Conservation (phyloP, 1,140 invertebrate genomes). For the Oedothorax gibbosus region DNA sequence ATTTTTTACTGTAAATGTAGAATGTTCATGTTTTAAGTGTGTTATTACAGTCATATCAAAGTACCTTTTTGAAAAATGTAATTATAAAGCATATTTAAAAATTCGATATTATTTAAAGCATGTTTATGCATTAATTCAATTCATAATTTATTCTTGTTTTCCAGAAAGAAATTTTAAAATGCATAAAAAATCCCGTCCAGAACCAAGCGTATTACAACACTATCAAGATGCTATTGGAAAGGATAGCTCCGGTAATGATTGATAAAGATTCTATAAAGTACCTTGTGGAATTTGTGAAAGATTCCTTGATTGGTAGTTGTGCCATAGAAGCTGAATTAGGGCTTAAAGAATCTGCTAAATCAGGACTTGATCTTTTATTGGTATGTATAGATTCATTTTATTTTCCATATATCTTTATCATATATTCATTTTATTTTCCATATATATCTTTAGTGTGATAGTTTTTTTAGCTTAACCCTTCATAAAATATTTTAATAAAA, state of each 20-base stretch:
- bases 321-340: slow-evolving; percentile 59
- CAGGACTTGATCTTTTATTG: slow-evolving; percentile 70
- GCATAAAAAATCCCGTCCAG: slow-evolving; percentile 91
- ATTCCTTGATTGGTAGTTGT: slow-evolving; percentile 63
- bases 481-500: too few species aligned
- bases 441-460: too few species aligned
- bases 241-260: slow-evolving; percentile 95
- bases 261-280: slow-evolving; percentile 80
- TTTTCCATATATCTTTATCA: too few species aligned
- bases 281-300: slow-evolving; percentile 68
- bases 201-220: slow-evolving; percentile 96
- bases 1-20: too few species aligned
- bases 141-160: slow-evolving; percentile 6
- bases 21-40: too few species aligned
- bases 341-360: slow-evolving; percentile 51
- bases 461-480: too few species aligned
- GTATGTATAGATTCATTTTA: slow-evolving; percentile 65
- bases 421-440: slow-evolving; percentile 3
- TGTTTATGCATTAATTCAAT: too few species aligned
- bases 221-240: slow-evolving; percentile 92
- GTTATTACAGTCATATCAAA: too few species aligned
- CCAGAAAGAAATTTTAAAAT: slow-evolving; percentile 85
- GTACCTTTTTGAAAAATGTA: too few species aligned
- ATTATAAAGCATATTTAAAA: too few species aligned
- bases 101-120: too few species aligned